These are phyloP conservation scores for Mastacembelus armatus DNA, from an alignment of 2,797 vertebrate genomes.

Conservation along the genomic window DNA sequence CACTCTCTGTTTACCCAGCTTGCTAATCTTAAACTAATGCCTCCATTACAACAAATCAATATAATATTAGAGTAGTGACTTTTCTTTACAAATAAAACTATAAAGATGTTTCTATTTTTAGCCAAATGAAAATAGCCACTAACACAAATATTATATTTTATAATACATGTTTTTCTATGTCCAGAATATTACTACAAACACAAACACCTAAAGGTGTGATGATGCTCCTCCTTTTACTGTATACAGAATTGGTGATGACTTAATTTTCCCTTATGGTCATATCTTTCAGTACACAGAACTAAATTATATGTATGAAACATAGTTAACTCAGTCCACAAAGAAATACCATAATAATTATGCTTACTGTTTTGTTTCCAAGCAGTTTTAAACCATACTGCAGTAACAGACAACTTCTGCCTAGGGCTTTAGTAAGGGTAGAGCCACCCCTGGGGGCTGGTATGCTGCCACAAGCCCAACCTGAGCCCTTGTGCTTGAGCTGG, in stretches of 20 bases:
- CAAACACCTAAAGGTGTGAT: no score
- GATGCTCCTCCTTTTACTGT: no score
- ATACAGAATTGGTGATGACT: no score
- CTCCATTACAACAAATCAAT: not conserved
- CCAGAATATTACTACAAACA: no score
- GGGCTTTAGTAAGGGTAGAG: conserved; percentile 43
- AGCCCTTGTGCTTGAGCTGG: conserved; percentile 58
- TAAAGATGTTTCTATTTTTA: not conserved
- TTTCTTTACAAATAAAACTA: not conserved
- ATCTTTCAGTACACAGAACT: no score
- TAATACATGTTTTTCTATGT: no score
- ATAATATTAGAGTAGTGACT: no score
- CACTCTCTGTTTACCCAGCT: no score
- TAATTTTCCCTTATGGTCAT: no score
- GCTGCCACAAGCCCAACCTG: conserved; percentile 73
- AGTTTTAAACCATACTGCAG: not conserved
- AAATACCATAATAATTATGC: not conserved
- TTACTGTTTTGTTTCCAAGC: not conserved
- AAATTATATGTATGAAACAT: not conserved
- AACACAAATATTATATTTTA: conserved; percentile 7
- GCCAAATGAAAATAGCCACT: not conserved
- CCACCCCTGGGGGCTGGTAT: conserved; percentile 41
- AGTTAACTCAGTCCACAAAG: not conserved
- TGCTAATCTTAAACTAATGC: no score
- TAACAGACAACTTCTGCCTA: conserved; percentile 15